Conservation (phyloP, 2,888 invertebrate genomes). For the Portevinia maculata region DNA sequence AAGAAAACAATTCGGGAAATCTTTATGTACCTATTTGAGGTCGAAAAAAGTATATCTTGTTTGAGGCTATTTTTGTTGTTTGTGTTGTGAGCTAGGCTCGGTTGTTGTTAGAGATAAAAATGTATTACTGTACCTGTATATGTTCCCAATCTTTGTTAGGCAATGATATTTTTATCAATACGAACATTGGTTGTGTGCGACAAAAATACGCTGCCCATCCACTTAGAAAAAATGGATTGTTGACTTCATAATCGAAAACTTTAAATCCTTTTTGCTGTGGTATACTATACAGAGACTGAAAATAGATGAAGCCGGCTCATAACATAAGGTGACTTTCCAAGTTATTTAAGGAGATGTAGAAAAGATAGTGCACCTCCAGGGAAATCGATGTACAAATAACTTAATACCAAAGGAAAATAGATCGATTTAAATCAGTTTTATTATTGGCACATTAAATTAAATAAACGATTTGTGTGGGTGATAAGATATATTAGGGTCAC, state of each 20-base stretch:
- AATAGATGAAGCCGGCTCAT: conserved; percentile 33
- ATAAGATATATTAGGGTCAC: not conserved
- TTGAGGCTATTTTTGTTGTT: conserved; percentile 25
- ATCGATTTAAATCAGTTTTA: not conserved
- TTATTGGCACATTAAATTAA: not conserved
- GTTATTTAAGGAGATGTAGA: not conserved
- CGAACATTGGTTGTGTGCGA: conserved; percentile 5
- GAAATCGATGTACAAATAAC: not conserved
- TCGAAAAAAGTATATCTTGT: conserved; percentile 42
- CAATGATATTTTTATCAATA: conserved; percentile 45
- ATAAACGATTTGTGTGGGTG: not conserved
- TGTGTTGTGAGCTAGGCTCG: conserved; percentile 18
- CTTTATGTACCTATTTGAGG: conserved; percentile 60
- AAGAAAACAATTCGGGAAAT: conserved; percentile 51
- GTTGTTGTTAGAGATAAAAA: conserved; percentile 49
- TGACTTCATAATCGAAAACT: conserved; percentile 29
- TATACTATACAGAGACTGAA: conserved; percentile 9
- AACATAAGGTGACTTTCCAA: not conserved
- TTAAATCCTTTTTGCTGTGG: conserved; percentile 19
- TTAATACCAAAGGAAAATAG: not conserved
- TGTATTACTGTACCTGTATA: conserved; percentile 1
- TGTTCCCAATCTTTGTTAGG: conserved; percentile 1
- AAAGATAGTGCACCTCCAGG: not conserved
- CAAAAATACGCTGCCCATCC: conserved; percentile 17
- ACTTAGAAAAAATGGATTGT: conserved; percentile 4